phyloP scores from a whole-genome alignment of 2,888 invertebrate species.

The Spilosoma lubricipeda region DNA sequence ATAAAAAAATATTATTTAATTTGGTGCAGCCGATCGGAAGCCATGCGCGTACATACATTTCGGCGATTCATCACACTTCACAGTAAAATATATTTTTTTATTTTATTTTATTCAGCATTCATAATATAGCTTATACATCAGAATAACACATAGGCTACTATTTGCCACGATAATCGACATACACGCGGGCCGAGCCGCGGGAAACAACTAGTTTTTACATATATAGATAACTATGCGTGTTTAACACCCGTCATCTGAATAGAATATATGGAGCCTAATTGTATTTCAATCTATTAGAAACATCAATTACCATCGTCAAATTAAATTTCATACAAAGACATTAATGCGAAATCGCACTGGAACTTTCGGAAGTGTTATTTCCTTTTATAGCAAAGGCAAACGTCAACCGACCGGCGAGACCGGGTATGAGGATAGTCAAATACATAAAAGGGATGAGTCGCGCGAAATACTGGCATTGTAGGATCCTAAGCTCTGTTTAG shows the following conservation, averaged over 20 bases:
- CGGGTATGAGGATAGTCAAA: slow-evolving; percentile 79
- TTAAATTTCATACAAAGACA: slow-evolving; percentile 73
- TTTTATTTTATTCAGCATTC: too few relatives aligned
- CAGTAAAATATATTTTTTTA: too few relatives aligned
- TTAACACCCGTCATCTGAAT: not conserved
- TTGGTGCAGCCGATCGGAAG: too few relatives aligned
- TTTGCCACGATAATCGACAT: too few relatives aligned
- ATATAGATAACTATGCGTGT: not conserved
- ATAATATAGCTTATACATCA: too few relatives aligned
- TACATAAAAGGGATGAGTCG: slow-evolving; percentile 85
- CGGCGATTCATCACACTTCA: too few relatives aligned
- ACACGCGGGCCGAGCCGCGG: too few relatives aligned
- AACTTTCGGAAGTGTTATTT: slow-evolving; percentile 81
- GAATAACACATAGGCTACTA: too few relatives aligned
- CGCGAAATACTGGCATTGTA: slow-evolving; percentile 84
- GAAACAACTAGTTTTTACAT: too few relatives aligned
- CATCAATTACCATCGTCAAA: slow-evolving; percentile 57
- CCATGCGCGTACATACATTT: too few relatives aligned
- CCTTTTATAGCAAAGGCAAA: slow-evolving; percentile 79
- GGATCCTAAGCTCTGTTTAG: slow-evolving; percentile 86
- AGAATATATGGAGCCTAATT: not conserved
- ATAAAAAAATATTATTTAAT: too few relatives aligned
- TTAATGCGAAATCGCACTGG: slow-evolving; percentile 73
- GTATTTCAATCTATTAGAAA: slow-evolving; percentile 50
- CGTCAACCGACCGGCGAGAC: slow-evolving; percentile 71